Evolutionary conservation across 2,888 invertebrate genomes (phyloP), one percentile per base, ranked within the genome.

Genomic region (Cantharis flavilabris): DNA sequence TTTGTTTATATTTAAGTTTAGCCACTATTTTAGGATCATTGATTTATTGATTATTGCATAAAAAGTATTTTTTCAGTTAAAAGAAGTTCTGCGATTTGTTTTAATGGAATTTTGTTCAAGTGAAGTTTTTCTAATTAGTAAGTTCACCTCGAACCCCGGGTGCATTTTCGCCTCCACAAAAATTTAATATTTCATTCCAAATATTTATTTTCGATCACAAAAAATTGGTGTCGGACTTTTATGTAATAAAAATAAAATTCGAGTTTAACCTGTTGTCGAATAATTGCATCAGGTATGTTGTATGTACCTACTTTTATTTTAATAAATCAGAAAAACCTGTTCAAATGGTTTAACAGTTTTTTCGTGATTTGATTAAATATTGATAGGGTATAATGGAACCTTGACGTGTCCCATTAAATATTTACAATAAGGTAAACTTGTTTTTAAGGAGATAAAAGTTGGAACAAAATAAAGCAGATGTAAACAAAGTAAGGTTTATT

Each of bases 381-480:
- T 49, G 49, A 49, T 49, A 49, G 49, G 49, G 49, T 1, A n/a
- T n/a, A n/a, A 49, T 3, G 49, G 49, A 49, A 49, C 49, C n/a
- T 33, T 33, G 33, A 49, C 71, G 71, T 71, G 71, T 9, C 28
- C n/a, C 7, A 71, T 71, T 71, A 64, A 71, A 71, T 71, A 71
- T 71, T 71, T 71, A 71, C 49, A 49, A n/a, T n/a, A 33, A 33
- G 33, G 33, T 33, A 49, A 49, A 49, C 49, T 49, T 49, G 49
- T 49, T 49, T 49, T 49, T n/a, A 9, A 49, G n/a, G n/a, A n/a
- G 49, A n/a, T 49, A 49, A 49, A n/a, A 5, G 13, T 26, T 2
- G n/a, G n/a, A 49, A 49, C n/a, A 49, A 7, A 49, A n/a, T 33
- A 33, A 49, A 49, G n/a, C 49, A 49, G n/a, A n/a, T 49, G 49